These are phyloP conservation scores for Cyclophora albipunctata DNA, from an alignment of 2,888 invertebrate species.

Conservation along the genomic window DNA sequence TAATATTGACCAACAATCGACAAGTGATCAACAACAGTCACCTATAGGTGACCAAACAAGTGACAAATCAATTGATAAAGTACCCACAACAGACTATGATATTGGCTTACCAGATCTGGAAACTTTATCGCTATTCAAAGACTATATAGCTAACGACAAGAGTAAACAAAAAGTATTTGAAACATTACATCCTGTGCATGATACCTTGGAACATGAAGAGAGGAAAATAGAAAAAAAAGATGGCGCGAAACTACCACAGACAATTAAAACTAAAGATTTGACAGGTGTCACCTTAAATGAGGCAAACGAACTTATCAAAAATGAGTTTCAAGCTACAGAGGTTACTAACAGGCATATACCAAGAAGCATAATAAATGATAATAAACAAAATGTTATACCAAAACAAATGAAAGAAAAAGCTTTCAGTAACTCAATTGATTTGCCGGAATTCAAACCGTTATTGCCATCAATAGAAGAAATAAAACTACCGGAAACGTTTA, in stretches of 20 bases:
- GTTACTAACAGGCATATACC: neutral
- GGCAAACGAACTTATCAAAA: constrained; percentile 3
- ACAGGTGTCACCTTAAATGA: constrained; percentile 6
- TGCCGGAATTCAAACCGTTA: constrained; percentile 57
- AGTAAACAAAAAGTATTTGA: constrained; percentile 34
- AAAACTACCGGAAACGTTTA: constrained; percentile 41
- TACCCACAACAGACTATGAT: constrained; percentile 12
- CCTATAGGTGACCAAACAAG: constrained; percentile 29
- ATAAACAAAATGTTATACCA: neutral
- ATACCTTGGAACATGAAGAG: constrained; percentile 43
- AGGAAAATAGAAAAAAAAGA: constrained; percentile 63
- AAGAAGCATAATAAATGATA: neutral
- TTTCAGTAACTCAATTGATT: neutral
- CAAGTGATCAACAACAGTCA: constrained; percentile 41
- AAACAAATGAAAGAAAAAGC: no score
- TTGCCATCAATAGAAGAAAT: constrained; percentile 39
- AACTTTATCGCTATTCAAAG: constrained; percentile 57
- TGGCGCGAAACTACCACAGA: constrained; percentile 34
- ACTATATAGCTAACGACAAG: constrained; percentile 41
- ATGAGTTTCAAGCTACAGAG: neutral
- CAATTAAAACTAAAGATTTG: constrained; percentile 9
- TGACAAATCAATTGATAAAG: constrained; percentile 19
- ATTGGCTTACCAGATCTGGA: constrained; percentile 46
- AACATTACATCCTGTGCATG: constrained; percentile 58
- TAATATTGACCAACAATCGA: no score